Base-by-base conservation (phyloP, 64 coral and sea anemone genomes). In the Anthopleura sola region DNA sequence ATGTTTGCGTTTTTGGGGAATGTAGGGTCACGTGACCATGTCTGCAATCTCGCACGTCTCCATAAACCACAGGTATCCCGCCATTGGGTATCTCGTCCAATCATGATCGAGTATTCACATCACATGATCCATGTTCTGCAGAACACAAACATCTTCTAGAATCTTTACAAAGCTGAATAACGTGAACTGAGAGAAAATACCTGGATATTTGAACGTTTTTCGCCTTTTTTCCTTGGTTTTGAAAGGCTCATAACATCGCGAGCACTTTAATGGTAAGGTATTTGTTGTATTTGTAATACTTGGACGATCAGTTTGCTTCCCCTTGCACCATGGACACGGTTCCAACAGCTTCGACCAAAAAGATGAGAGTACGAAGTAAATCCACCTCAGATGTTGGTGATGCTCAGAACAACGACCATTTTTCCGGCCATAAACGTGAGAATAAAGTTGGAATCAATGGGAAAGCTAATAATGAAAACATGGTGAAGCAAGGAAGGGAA, bases 281-380 rank as follows among this genome's bases (percentile, higher is more conserved):
- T 56, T 36, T 54, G 51, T 37, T 36, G 29, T 56, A 49, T 26
- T 54, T 36, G 20, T 56, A 17, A 14, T 58, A 56, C 24, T 60
- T 24, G 11, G n/a, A n/a, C 18, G 82, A 60, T 51, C 46, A 24
- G 82, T 79, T 38, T 20, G 32, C 75, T 77, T 81, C 76, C 78
- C 50, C 84, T 74, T 55, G 31, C 75, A 36, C 55, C 78, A 77
- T 74, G 78, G 76, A 75, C 31, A 93, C 90, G 66, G 84, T 97
- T 92, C 94, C 90, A 82, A 97, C 94, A 32, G 94, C 94, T 44
- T 87, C 90, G 53, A 90, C 94, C 32, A 97, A 97, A 84, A 97
- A 97, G 57, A 97, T 97, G 94, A 48, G 94, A 68, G 87, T 97
- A 31, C 87, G 94, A 56, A 97, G 94, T 78, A 97, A 97, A 84